Base-by-base conservation (phyloP, 2,113 vertebrate genomes). In the Empidonax alnorum region DNA sequence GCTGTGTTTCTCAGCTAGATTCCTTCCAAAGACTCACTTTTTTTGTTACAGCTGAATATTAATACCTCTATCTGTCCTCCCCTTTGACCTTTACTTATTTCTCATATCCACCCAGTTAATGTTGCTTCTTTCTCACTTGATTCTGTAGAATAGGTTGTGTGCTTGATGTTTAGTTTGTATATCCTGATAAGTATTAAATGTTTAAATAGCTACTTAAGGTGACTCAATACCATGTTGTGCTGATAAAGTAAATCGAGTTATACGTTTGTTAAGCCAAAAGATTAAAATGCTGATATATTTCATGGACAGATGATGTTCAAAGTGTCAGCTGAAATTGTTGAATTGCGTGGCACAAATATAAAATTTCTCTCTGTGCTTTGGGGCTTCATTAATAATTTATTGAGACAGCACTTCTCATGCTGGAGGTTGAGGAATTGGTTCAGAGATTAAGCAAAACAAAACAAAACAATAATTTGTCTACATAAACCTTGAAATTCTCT, bases 311-410 rank as follows among this genome's bases (percentile, higher is more conserved):
- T 84, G 41, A 20, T 46, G 28, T 69, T 94, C 47, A 72, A 72
- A 20, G 56, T 0, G 0, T 72, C 39, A 83, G 0, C 39, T 22
- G 74, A 37, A 80, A 59, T 0, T 0, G 11, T 79, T 83, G 71
- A 94, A 72, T 73, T 90, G 28, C 53, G 22, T 65, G 73, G 28
- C 50, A 49, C 17, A 68, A 61, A 39, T 49, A 27, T 4, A n/a
- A 39, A 75, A 49, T 67, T 63, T 76, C 37, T 80, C 30, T 73
- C 59, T 71, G 80, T 0, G 1, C 47, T 92, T 94, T 0, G 0
- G 13, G 37, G 11, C 62, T 90, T 91, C 37, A 22, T 73, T 80
- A 74, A 63, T 85, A 55, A 33, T 80, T 62, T 86, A 52, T 28
- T 80, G 85, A 80, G 67, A 52, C 31, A 27, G 4, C 42, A 39